Evolutionary conservation across 2,888 invertebrate genomes (phyloP), one percentile per base, ranked within the genome.

Genomic region (Drosophila falleni): DNA sequence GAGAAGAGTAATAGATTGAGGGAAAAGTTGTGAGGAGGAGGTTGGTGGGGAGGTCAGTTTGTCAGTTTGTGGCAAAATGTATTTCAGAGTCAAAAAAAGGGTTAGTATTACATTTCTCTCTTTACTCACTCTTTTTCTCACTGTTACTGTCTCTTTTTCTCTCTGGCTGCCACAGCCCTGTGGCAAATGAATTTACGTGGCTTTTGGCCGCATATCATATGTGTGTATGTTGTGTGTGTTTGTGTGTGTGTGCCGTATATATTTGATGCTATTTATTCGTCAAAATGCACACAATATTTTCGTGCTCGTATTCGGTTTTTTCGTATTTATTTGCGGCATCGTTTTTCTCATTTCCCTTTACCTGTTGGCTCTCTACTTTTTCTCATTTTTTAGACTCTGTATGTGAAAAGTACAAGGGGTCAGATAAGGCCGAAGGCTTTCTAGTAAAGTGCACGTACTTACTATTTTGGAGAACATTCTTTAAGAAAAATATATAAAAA

Each of bases 161-260:
- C 9, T 31, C 19, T 10, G n/a, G 19, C n/a, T 47, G 15, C 23
- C 8, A 44, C 29, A 31, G 31, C 13, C 35, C 29, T 53, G 31
- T 53, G 78, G 59, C 69, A 83, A 87, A 75, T 87, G 81, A 78
- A 84, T 85, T 85, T 76, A 80, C 66, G 80, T 85, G 71, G 82
- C 79, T 81, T 75, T 68, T 64, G 56, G 65, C 60, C 74, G 53
- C 71, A 70, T 47, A 54, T 74, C 44, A 37, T 61, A 44, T 55
- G 33, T 55, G 47, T 63, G 8, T 37, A 11, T n/a, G 46, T 26
- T 55, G 10, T 39, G 33, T 66, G 46, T 41, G 29, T 44, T n/a
- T n/a, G n/a, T n/a, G 16, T 72, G 29, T 70, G 49, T 35, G 31
- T 37, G 39, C 60, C 79, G n/a, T 37, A 37, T 37, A 37, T 8